phyloP scores from a whole-genome alignment of 2,113 vertebrate genomes.

The Syngnathus typhle region DNA sequence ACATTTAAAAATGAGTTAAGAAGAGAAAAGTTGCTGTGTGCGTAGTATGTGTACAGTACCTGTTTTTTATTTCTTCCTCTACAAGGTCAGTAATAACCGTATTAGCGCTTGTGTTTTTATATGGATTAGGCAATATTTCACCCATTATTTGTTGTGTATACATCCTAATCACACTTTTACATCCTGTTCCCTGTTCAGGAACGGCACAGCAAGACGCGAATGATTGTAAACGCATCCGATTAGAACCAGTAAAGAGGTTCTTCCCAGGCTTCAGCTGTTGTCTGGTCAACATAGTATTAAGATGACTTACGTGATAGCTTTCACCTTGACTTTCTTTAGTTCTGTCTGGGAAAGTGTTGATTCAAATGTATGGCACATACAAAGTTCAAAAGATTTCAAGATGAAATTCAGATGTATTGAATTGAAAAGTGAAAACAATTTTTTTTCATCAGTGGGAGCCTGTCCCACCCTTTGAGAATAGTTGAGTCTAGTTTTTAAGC shows the following conservation, averaged over 20 bases:
- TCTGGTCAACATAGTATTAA: conserved; percentile 67
- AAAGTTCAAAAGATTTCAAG: background rate
- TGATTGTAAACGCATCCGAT: conserved; percentile 9
- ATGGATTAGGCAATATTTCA: background rate
- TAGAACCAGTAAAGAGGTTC: conserved; percentile 19
- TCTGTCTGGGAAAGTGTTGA: conserved; percentile 35
- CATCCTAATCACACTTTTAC: conserved; percentile 1
- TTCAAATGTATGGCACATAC: background rate
- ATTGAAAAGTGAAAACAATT: background rate
- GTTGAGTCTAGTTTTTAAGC: conserved; percentile 19
- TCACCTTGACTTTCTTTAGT: conserved; percentile 49
- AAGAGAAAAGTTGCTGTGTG: background rate
- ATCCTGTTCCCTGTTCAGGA: background rate
- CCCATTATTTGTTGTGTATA: conserved; percentile 1
- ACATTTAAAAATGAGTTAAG: background rate
- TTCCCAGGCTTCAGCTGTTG: conserved; percentile 42
- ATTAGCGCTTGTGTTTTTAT: background rate
- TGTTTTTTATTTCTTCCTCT: background rate
- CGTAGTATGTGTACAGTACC: background rate
- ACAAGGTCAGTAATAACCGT: background rate
- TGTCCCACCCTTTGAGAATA: background rate
- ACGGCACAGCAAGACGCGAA: background rate
- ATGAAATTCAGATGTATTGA: background rate
- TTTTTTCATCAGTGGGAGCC: background rate
- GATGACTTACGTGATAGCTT: conserved; percentile 55